Conservation (phyloP, 1,140 invertebrate species). For the Chlorops oryzae region DNA sequence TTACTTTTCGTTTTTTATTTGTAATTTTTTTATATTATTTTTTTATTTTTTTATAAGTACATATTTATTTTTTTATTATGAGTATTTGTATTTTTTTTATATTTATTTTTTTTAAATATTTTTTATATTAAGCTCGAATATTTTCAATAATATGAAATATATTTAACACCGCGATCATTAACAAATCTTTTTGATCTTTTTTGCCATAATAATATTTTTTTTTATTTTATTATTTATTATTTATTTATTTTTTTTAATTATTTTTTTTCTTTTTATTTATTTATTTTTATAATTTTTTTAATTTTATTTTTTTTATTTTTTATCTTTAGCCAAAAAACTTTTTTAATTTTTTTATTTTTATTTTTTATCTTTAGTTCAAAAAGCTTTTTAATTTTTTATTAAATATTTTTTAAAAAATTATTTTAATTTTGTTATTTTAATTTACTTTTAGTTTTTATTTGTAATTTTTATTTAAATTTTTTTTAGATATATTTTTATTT, state of each 20-base stretch:
- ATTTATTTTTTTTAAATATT: constrained; percentile 2
- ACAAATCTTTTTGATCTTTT: constrained; percentile 12
- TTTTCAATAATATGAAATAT: too few species aligned
- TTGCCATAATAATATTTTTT: constrained; percentile 12
- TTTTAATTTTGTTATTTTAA: too few species aligned
- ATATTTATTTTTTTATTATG: not conserved
- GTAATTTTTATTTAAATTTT: constrained; percentile 19
- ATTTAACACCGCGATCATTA: too few species aligned
- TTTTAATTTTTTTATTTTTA: too few species aligned
- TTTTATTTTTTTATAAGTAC: not conserved
- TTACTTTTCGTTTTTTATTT: too few species aligned
- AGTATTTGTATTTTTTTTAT: not conserved
- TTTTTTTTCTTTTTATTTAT: constrained; percentile 18
- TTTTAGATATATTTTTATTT: constrained; percentile 21
- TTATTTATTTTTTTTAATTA: constrained; percentile 13
- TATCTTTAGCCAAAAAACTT: too few species aligned
- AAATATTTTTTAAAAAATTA: too few species aligned
- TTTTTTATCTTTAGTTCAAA: too few species aligned
- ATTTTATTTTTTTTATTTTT: too few species aligned
- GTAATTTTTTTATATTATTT: not conserved
- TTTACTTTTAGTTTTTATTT: not conserved
- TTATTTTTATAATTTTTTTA: too few species aligned
- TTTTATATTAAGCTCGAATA: constrained; percentile 34
- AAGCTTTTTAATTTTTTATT: too few species aligned
- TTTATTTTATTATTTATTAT: constrained; percentile 16